Conservation (phyloP, 1,140 invertebrate genomes). For the Hylaeus anthracinus region DNA sequence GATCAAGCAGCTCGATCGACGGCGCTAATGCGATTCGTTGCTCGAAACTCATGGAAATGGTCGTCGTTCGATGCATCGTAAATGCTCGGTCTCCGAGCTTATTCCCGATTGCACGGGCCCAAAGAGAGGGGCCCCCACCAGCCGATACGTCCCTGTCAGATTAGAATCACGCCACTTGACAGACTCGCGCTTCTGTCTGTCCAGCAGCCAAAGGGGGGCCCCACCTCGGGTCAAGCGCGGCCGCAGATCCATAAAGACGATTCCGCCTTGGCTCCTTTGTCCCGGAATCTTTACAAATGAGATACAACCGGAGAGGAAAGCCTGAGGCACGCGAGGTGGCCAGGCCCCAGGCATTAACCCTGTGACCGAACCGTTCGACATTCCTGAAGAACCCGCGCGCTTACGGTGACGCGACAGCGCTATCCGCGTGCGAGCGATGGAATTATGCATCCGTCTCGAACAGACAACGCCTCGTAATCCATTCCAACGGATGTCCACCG, state of each 20-base stretch:
- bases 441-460: conserved; percentile 68
- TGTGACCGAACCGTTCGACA: conserved; percentile 66
- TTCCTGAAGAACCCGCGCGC: conserved; percentile 57
- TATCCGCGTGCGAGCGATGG: conserved; percentile 28
- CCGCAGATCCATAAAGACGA: conserved; percentile 71
- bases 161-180: conserved; percentile 78
- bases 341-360: conserved; percentile 57
- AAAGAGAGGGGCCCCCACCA: not conserved
- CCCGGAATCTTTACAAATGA: conserved; percentile 79
- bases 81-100: conserved; percentile 10
- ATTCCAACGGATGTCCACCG: conserved; percentile 45
- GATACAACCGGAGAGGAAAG: conserved; percentile 61
- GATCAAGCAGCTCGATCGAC: not conserved
- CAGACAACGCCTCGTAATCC: conserved; percentile 53
- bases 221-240: conserved; percentile 60
- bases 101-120: conserved; percentile 56
- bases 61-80: conserved; percentile 34
- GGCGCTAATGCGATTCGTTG: conserved; percentile 32
- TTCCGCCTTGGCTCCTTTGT: conserved; percentile 72
- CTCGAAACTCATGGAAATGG: conserved; percentile 71
- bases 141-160: conserved; percentile 79
- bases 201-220: conserved; percentile 35
- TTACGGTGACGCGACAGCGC: conserved; percentile 16
- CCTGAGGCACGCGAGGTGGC: conserved; percentile 57
- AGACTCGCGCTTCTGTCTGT: conserved; percentile 79